phyloP scores from a whole-genome alignment of 2,888 invertebrate species.

The Biston stratarius region DNA sequence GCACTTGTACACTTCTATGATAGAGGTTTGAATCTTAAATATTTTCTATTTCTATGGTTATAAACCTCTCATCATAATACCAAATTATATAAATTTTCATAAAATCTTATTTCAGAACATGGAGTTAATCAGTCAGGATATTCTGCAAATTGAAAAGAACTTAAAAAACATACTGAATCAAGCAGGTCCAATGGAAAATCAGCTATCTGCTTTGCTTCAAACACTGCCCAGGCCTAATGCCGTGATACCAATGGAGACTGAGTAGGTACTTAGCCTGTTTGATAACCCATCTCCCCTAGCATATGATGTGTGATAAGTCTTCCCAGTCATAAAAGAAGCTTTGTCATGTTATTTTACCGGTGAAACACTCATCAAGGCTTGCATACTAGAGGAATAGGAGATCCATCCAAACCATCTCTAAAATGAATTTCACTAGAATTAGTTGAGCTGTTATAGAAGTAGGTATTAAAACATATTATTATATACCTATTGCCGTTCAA shows the following conservation, averaged over 20 bases:
- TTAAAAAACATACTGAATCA: constrained; percentile 65
- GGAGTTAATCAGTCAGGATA: constrained; percentile 76
- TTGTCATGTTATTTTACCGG: too few species aligned
- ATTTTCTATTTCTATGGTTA: background rate
- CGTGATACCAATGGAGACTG: constrained; percentile 68
- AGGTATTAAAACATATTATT: too few species aligned
- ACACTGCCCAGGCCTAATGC: constrained; percentile 68
- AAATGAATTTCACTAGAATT: too few species aligned
- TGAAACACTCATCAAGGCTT: too few species aligned
- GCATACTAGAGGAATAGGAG: too few species aligned
- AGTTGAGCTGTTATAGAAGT: too few species aligned
- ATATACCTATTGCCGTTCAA: too few species aligned
- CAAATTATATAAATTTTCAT: background rate
- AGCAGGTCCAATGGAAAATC: constrained; percentile 73
- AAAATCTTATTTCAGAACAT: constrained; percentile 69
- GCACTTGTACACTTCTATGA: constrained; percentile 70
- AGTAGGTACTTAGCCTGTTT: constrained; percentile 44
- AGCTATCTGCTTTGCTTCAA: constrained; percentile 66
- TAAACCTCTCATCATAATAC: background rate
- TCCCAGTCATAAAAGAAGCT: too few species aligned
- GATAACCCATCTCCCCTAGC: too few species aligned
- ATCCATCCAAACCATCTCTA: too few species aligned
- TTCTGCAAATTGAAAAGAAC: constrained; percentile 75
- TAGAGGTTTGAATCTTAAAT: constrained; percentile 59
- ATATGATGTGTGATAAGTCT: too few species aligned